phyloP scores from a whole-genome alignment of 2,888 invertebrate species.

The Tenthredo distinguenda region DNA sequence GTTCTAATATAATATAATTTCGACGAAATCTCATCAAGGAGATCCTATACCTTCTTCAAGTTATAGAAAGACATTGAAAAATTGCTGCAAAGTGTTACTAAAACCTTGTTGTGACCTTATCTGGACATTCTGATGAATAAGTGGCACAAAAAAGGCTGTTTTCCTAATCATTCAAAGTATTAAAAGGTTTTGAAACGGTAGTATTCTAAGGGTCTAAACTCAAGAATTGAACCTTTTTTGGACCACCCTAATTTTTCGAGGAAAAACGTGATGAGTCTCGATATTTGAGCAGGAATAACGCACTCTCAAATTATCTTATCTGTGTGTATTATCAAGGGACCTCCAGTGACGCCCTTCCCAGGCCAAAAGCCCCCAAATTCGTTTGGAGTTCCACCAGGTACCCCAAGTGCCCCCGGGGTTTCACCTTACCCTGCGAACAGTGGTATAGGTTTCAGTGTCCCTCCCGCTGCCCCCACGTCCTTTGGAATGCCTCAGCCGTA shows the following conservation, averaged over 20 bases:
- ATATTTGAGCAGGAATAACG: conserved; percentile 44
- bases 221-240: too few species aligned
- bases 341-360: conserved; percentile 69
- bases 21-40: too few species aligned
- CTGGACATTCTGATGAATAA: too few species aligned
- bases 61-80: too few species aligned
- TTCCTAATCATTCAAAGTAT: too few species aligned
- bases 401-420: conserved; percentile 71
- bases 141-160: too few species aligned
- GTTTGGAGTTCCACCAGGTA: conserved; percentile 73
- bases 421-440: conserved; percentile 63
- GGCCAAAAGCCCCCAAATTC: conserved; percentile 72
- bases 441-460: conserved; percentile 62
- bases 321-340: conserved; percentile 66
- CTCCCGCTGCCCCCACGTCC: conserved; percentile 65
- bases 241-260: background rate
- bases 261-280: background rate
- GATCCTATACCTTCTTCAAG: too few species aligned
- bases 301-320: background rate
- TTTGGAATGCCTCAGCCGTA: conserved; percentile 74
- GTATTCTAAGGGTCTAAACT: too few species aligned
- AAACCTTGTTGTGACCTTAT: too few species aligned
- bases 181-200: too few species aligned
- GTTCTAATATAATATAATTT: background rate
- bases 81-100: too few species aligned